Conservation (phyloP, 2,888 invertebrate species). For the Ornithoptera priamus region DNA sequence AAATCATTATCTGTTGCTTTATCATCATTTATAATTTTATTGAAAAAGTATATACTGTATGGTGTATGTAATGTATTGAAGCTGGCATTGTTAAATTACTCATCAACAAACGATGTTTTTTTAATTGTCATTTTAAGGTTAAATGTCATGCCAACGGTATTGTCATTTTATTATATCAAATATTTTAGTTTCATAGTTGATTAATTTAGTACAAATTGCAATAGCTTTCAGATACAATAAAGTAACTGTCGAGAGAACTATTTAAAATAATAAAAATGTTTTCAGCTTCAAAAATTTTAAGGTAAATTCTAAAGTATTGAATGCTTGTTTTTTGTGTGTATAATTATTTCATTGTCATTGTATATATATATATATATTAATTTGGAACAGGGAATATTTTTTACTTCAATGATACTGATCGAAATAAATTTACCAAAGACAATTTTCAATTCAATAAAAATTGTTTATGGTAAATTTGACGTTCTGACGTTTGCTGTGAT, state of each 20-base stretch:
- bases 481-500: constrained; percentile 45
- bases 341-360: neutral
- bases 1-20: too few species aligned
- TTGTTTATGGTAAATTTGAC: constrained; percentile 35
- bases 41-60: too few species aligned
- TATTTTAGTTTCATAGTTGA: constrained; percentile 21
- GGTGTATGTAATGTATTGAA: neutral
- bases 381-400: too few species aligned
- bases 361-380: neutral
- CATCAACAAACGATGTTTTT: constrained; percentile 2
- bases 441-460: neutral
- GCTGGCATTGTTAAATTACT: constrained; percentile 16
- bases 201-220: constrained; percentile 19
- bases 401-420: neutral
- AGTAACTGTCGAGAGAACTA: constrained; percentile 20
- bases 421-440: neutral
- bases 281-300: constrained; percentile 51
- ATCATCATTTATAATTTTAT: too few species aligned
- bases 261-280: constrained; percentile 41
- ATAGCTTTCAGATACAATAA: constrained; percentile 15
- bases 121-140: constrained; percentile 14
- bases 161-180: constrained; percentile 25
- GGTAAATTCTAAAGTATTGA: constrained; percentile 36
- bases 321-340: neutral
- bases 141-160: constrained; percentile 13